A percentile compares a stretch with the other conserved stretches of the same genome.
Conservation (phyloP, 2,797 vertebrate species). For the Trematomus bernacchii region DNA sequence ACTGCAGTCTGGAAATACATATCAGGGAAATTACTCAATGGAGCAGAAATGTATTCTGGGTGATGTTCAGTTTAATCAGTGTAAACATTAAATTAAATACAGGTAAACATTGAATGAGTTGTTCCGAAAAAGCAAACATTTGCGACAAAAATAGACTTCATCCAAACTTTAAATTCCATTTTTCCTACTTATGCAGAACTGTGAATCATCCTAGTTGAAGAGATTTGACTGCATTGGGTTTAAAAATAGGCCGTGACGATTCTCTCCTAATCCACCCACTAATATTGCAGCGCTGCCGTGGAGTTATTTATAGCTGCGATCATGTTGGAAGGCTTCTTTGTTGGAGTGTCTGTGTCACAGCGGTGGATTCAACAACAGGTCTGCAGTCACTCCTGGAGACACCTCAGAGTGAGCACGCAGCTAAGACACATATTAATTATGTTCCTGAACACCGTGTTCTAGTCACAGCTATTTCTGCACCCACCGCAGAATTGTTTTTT, state of each 20-base stretch:
- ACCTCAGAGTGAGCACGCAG: not conserved
- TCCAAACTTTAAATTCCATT: constrained; percentile 14
- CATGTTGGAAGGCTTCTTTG: constrained; percentile 65
- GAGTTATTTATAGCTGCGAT: constrained; percentile 75
- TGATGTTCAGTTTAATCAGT: constrained; percentile 5
- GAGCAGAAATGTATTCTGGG: constrained; percentile 14
- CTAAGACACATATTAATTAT: constrained; percentile 40
- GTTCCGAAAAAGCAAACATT: not conserved
- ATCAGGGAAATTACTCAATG: constrained; percentile 22
- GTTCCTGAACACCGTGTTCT: constrained; percentile 16
- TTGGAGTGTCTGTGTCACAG: constrained; percentile 63
- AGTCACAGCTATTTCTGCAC: constrained; percentile 19
- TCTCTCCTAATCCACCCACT: constrained; percentile 72
- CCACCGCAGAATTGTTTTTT: not conserved
- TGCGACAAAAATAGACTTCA: not conserved
- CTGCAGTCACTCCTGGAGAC: constrained; percentile 45
- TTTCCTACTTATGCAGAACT: constrained; percentile 19
- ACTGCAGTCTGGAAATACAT: constrained; percentile 57
- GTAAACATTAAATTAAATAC: too few species aligned
- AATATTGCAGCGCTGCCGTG: constrained; percentile 63
- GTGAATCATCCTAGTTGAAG: constrained; percentile 44
- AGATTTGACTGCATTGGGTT: constrained; percentile 56
- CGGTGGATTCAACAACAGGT: constrained; percentile 58
- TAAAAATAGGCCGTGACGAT: constrained; percentile 71
- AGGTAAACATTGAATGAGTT: not conserved